Conservation (phyloP, 2,797 vertebrate species). For the Capromys pilorides region DNA sequence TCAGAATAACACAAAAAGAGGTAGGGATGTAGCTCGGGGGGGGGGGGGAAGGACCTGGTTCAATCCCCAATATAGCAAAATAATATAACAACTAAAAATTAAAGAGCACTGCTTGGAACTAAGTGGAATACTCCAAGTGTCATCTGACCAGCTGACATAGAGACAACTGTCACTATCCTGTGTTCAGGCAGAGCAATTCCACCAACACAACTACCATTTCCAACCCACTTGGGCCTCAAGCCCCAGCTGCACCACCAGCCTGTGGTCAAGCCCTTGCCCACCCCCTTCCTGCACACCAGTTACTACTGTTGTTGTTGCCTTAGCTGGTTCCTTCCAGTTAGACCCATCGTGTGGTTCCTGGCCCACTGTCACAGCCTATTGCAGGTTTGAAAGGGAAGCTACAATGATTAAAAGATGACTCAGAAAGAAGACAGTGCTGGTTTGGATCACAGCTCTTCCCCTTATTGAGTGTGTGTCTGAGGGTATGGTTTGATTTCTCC, state of each 20-base stretch:
- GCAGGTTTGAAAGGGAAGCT: background rate
- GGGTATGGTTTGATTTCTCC: background rate
- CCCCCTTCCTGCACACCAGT: background rate
- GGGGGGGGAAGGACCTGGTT: background rate
- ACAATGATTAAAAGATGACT: background rate
- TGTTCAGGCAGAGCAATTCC: background rate
- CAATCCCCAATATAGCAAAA: background rate
- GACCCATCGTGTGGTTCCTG: too few relatives aligned
- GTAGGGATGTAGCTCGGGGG: background rate
- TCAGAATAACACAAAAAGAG: background rate
- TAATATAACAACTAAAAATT: background rate
- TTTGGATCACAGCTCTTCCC: conserved; percentile 26
- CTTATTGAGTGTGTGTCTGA: background rate
- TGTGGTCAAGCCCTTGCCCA: background rate
- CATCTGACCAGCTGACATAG: background rate
- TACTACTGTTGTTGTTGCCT: background rate
- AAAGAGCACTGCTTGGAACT: too few relatives aligned
- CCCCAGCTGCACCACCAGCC: background rate
- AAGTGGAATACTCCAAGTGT: background rate
- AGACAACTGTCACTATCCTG: background rate
- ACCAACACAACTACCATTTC: background rate
- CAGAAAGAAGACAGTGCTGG: background rate
- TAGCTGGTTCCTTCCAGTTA: background rate
- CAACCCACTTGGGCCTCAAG: background rate
- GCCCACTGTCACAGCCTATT: background rate